Evolutionary conservation across 2,888 invertebrate genomes (phyloP).

Genomic region (Tetragonisca angustula): DNA sequence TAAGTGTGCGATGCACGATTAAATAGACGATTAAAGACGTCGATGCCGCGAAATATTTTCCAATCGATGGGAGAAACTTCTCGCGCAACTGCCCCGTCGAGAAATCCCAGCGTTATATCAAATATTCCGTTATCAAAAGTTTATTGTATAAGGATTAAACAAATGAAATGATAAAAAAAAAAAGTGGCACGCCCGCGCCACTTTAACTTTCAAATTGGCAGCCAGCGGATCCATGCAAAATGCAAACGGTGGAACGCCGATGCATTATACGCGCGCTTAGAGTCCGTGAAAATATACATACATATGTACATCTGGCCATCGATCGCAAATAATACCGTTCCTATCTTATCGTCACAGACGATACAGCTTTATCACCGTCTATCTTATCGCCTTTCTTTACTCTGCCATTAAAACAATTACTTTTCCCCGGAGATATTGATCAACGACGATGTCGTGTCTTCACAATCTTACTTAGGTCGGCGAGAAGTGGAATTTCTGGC

Average conservation of each 20-base stretch:
- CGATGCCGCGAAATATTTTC: background rate
- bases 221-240: background rate
- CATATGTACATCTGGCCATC: background rate
- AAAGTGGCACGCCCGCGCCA: no score
- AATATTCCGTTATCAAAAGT: constrained; percentile 7
- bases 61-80: constrained; percentile 5
- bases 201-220: background rate
- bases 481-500: background rate
- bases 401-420: background rate
- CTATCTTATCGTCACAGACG: background rate
- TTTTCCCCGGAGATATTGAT: background rate
- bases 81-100: background rate
- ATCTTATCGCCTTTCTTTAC: background rate
- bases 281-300: background rate
- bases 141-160: constrained; percentile 1
- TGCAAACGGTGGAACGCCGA: background rate
- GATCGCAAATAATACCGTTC: background rate
- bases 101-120: background rate
- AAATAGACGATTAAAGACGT: constrained; percentile 17
- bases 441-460: background rate
- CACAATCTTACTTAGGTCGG: background rate
- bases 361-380: background rate
- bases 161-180: background rate
- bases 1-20: background rate
- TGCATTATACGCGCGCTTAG: background rate